Percentiles rank a stretch among this genome's conserved stretches.
phyloP scores from a whole-genome alignment of 2,113 vertebrate genomes.

The Hyaena hyaena region DNA sequence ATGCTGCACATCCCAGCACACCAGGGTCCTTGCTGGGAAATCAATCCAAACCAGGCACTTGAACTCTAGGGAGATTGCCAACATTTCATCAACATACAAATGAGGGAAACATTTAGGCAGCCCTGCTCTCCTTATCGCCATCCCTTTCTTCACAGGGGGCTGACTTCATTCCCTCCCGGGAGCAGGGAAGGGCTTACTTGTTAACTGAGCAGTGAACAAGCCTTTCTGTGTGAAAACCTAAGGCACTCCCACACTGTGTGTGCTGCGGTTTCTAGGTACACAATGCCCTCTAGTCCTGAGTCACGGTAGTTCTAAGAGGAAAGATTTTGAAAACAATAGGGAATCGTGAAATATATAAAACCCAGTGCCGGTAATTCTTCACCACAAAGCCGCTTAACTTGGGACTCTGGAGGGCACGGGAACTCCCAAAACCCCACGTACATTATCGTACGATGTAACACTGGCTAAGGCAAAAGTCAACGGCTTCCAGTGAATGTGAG shows the following conservation, averaged over 20 bases:
- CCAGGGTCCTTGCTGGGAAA: conserved; percentile 67
- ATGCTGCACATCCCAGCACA: background rate
- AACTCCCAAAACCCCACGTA: background rate
- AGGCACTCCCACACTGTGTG: background rate
- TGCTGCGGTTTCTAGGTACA: conserved; percentile 72
- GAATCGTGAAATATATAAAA: conserved; percentile 56
- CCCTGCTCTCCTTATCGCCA: conserved; percentile 22
- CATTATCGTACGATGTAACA: background rate
- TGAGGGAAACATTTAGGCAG: conserved; percentile 49
- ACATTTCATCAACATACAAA: conserved; percentile 73
- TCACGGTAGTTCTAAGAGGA: conserved; percentile 74
- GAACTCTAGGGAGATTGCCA: conserved; percentile 38
- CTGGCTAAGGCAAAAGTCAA: background rate
- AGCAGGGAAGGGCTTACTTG: conserved; percentile 60
- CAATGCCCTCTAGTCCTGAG: conserved; percentile 85
- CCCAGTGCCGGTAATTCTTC: conserved; percentile 67
- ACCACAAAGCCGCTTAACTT: background rate
- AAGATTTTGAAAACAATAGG: conserved; percentile 59
- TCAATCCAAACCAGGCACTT: conserved; percentile 60
- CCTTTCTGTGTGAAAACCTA: conserved; percentile 61
- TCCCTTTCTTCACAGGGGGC: conserved; percentile 73
- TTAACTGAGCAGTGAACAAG: conserved; percentile 74
- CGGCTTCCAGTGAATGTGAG: background rate
- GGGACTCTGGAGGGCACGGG: background rate
- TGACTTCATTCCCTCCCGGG: conserved; percentile 75